These are phyloP conservation scores for Zaprionus nigranus DNA, from an alignment of 1,140 invertebrate genomes.

Conservation along the genomic window DNA sequence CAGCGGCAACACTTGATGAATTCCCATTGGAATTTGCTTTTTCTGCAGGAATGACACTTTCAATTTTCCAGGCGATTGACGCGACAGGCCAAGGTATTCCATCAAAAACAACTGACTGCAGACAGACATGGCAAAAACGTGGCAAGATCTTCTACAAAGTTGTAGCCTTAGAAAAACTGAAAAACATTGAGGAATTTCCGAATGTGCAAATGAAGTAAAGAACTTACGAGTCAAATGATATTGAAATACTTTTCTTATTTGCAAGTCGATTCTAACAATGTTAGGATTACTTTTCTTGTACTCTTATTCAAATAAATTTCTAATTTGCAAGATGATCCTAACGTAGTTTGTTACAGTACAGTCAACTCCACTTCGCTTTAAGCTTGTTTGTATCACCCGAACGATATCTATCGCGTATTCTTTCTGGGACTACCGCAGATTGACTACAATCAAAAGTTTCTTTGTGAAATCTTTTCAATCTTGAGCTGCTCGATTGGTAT, in stretches of 20 bases:
- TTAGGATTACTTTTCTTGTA: no score
- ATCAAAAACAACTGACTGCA: not conserved
- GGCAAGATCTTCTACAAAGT: not conserved
- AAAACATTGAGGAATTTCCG: not conserved
- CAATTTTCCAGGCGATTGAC: conserved; percentile 6
- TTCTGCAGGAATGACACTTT: conserved; percentile 7
- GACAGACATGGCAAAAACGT: not conserved
- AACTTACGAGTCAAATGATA: no score
- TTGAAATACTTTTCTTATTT: no score
- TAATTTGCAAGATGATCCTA: no score
- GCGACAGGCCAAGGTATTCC: not conserved
- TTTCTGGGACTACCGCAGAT: not conserved
- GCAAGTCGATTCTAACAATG: no score
- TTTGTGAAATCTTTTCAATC: not conserved
- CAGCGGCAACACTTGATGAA: not conserved
- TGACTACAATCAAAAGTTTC: not conserved
- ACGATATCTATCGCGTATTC: no score
- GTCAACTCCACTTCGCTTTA: no score
- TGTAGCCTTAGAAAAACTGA: not conserved
- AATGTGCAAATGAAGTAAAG: no score
- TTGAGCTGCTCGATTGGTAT: not conserved
- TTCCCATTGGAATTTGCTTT: conserved; percentile 14
- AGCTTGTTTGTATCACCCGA: no score
- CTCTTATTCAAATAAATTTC: no score
- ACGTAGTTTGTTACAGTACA: no score